Evolutionary conservation across 2,113 vertebrate species (phyloP), one percentile per base, ranked within the genome.

Genomic region (Apus apus): DNA sequence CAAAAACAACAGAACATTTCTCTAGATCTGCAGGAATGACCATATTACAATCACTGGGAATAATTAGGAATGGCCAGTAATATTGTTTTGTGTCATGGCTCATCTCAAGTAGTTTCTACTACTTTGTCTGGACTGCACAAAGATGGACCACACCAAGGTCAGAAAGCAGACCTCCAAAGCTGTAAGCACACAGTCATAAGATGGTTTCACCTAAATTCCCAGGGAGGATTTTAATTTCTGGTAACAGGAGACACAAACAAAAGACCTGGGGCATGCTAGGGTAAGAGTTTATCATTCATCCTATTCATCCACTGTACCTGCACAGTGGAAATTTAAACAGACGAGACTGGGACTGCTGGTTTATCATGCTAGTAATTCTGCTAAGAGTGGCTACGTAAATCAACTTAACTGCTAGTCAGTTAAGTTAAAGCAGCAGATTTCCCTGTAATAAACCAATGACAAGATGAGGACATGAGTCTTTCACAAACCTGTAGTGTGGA

Each of bases 71-170:
- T 58, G 66, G 40, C 9, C 8, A 70, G 8, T 36, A 70, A 58
- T 45, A 60, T 5, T 38, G 19, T 40, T 92, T 66, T 56, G 34
- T 48, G 26, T 40, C 5, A 2, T 16, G 6, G 21, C 10, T 79
- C 14, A 48, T 38, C 34, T 88, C 19, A 60, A 54, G 34, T 58
- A 61, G 8, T 57, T 94, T 68, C 66, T 74, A 1, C 22, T 64
- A 18, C 58, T 51, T 82, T 56, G 29, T 46, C 13, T 18, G 38
- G 12, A 56, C 32, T 51, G 51, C 48, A 71, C 19, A 51, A 15
- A 57, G 53, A 82, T 45, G 53, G 36, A 76, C n/a, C 6, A 21
- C 0, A 2, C 11, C 1, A 1, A 9, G 5, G 5, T 66, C n/a
- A 84, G 38, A 60, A 83, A 53, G 29, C 38, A 83, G 60, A 65